Evolutionary conservation across 2,797 vertebrate species (phyloP).

Genomic region (Falco concolor): DNA sequence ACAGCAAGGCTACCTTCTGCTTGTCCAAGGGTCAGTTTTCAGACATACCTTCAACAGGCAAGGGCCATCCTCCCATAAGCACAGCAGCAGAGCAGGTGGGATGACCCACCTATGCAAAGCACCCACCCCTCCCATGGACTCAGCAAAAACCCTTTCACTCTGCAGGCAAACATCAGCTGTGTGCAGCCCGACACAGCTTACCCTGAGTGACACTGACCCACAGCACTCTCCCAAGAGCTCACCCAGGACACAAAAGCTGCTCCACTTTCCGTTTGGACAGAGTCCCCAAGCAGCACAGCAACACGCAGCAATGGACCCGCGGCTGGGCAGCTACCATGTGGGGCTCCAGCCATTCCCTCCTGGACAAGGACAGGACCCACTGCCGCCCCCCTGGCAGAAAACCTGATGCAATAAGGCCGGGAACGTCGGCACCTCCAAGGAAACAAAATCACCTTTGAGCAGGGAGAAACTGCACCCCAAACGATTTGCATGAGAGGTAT

Average conservation of each 20-base stretch:
- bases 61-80: not conserved
- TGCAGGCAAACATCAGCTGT: not conserved
- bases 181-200: not conserved
- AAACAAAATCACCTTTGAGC: not conserved
- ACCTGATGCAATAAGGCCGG: too few relatives aligned
- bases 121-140: not conserved
- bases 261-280: not conserved
- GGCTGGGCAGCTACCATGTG: accelerated
- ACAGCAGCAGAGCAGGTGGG: not conserved
- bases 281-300: not conserved
- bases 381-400: not conserved
- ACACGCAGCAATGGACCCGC: accelerated
- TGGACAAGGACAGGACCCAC: not conserved
- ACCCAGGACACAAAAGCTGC: not conserved
- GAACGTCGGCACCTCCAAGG: not conserved
- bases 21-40: not conserved
- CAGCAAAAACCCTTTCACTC: not conserved
- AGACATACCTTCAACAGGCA: not conserved
- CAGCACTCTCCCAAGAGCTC: not conserved
- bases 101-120: not conserved
- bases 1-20: not conserved
- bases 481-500: not conserved
- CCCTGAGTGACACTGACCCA: not conserved
- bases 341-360: not conserved
- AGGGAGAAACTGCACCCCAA: not conserved